Conservation (phyloP, 2,888 invertebrate genomes). For the Leptarthrus brevirostris region DNA sequence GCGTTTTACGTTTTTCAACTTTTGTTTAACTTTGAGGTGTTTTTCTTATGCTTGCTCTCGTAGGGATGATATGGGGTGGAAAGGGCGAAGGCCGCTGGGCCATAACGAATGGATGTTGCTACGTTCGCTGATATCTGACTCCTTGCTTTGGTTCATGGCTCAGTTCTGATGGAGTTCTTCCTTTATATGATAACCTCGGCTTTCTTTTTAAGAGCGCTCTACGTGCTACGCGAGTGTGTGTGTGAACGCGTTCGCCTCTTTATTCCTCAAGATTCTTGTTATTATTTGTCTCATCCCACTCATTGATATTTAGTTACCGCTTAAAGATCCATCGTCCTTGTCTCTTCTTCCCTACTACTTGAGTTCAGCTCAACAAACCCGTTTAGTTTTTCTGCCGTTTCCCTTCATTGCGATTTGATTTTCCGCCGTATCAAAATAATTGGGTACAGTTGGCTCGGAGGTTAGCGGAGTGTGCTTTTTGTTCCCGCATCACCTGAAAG, state of each 20-base stretch:
- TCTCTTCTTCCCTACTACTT: slow-evolving; percentile 1
- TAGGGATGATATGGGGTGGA: background rate
- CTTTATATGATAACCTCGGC: slow-evolving; percentile 13
- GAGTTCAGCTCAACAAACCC: background rate
- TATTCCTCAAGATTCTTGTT: slow-evolving; percentile 21
- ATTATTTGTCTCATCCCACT: slow-evolving; percentile 34
- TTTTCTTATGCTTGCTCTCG: slow-evolving; percentile 8
- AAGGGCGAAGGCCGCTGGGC: background rate
- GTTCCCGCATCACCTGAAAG: background rate
- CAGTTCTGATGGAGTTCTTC: slow-evolving; percentile 5
- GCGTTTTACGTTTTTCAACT: slow-evolving; percentile 47
- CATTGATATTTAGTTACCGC: slow-evolving; percentile 27
- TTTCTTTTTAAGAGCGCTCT: slow-evolving; percentile 3
- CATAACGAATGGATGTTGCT: slow-evolving; percentile 4
- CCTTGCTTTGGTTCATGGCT: slow-evolving; percentile 9
- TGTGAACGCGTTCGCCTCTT: background rate
- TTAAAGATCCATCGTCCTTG: slow-evolving; percentile 23
- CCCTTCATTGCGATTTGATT: slow-evolving; percentile 10
- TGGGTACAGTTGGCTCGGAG: slow-evolving; percentile 3
- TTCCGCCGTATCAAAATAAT: slow-evolving; percentile 17
- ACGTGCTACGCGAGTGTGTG: background rate
- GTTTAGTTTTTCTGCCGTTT: slow-evolving; percentile 16
- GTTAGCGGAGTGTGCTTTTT: background rate
- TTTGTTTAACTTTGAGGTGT: slow-evolving; percentile 43
- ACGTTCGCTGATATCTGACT: slow-evolving; percentile 4